Base-by-base conservation (phyloP, 2,113 vertebrate genomes). In the Hassar affinis region DNA sequence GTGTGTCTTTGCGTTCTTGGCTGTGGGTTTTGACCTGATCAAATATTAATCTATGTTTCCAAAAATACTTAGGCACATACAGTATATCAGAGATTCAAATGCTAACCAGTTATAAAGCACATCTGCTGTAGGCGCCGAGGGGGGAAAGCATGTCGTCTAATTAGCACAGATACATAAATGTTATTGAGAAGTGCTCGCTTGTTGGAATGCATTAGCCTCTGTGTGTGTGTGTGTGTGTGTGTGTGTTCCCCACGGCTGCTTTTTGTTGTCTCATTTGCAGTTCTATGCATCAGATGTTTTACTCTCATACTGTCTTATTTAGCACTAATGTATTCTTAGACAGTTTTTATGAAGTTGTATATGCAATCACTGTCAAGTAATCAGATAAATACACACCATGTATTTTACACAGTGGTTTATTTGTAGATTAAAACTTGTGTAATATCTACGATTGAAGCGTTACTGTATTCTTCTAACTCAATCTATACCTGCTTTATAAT, bases 11-110 rank as follows among this genome's bases (percentile, higher is more conserved):
- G 85, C 79, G 54, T 84, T 90, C 85, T 86, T 89, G 86, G 87
- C 84, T 85, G 82, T 85, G 76, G 62, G 87, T 88, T 87, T 88
- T 89, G 86, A 85, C 49, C 87, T 89, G 83, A 92, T 93, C 91
- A 93, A 93, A 93, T 90, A 93, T 93, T 90, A 84, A 93, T 91
- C 78, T 82, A 87, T 86, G 71, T 82, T 90, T 92, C 91, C 88
- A 91, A 91, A 91, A 92, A 93, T 92, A 90, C 85, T 78, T 83
- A 81, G 71, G 85, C 79, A 87, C 88, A n/a, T n/a, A n/a, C n/a
- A n/a, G 80, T 86, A 89, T 91, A 88, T 88, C 80, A 88, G 85
- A 87, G 77, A 88, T 86, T 86, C 83, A 74, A 74, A 88, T 82
- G 78, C 88, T 88, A 22, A 47, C 81, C 76, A 83, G 80, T 69